phyloP scores from a whole-genome alignment of 2,113 vertebrate species.

The Bufo bufo region DNA sequence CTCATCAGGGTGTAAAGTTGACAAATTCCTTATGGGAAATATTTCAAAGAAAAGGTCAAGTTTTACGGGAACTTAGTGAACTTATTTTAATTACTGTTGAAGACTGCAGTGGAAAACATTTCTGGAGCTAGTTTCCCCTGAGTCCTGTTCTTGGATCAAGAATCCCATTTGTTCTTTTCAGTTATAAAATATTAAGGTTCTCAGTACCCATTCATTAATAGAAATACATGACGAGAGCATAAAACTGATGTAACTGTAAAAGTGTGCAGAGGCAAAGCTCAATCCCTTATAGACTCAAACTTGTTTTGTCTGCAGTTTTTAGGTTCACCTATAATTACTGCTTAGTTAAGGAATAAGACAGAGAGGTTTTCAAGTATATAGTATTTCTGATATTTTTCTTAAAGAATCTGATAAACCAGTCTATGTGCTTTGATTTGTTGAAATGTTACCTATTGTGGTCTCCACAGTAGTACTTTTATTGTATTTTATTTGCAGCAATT shows the following conservation, averaged over 20 bases:
- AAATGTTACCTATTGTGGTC: neutral
- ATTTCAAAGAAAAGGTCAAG: constrained; percentile 20
- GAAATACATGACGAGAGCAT: constrained; percentile 21
- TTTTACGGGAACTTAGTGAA: neutral
- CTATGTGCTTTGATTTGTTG: neutral
- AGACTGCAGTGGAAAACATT: constrained; percentile 9
- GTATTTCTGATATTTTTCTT: neutral
- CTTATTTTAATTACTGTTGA: constrained; percentile 23
- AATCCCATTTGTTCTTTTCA: constrained; percentile 31
- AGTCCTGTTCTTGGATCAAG: constrained; percentile 23
- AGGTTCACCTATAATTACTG: constrained; percentile 20
- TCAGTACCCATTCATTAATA: constrained; percentile 22
- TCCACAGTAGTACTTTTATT: neutral
- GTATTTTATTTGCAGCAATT: neutral
- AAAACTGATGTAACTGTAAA: constrained; percentile 18
- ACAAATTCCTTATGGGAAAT: constrained; percentile 1
- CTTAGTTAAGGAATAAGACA: constrained; percentile 12
- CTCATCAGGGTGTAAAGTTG: neutral
- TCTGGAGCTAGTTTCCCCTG: constrained; percentile 14
- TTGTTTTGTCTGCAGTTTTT: constrained; percentile 14
- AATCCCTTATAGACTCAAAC: neutral
- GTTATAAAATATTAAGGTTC: constrained; percentile 43
- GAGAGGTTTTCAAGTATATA: neutral
- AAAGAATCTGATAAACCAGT: neutral
- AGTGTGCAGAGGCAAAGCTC: constrained; percentile 11